Evolutionary conservation across 2,113 vertebrate species (phyloP).

Genomic region (Orthonyx spaldingii): DNA sequence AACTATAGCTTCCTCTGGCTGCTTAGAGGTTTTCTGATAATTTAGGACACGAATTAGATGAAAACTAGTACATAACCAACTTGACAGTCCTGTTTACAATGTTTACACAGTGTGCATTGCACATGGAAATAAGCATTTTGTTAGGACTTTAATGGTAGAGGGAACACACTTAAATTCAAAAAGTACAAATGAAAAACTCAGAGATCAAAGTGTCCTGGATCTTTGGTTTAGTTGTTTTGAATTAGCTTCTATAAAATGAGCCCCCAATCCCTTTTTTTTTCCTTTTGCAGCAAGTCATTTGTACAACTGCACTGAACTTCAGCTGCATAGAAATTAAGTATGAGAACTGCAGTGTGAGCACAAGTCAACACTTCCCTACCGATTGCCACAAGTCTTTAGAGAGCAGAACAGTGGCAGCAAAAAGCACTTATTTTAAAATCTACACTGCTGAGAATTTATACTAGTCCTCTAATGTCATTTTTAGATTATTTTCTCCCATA

Average conservation of each 20-base stretch:
- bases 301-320: background rate
- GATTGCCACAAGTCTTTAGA: background rate
- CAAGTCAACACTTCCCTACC: background rate
- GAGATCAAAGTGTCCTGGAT: background rate
- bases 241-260: background rate
- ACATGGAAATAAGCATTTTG: background rate
- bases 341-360: background rate
- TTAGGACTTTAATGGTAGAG: background rate
- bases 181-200: background rate
- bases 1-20: slow-evolving; percentile 60
- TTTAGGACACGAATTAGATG: slow-evolving; percentile 56
- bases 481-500: background rate
- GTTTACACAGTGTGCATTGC: background rate
- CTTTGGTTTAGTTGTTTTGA: background rate
- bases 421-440: background rate
- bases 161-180: background rate
- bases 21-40: slow-evolving; percentile 58
- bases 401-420: background rate
- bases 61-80: slow-evolving; percentile 22
- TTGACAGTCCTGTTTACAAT: background rate
- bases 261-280: accelerated
- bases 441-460: background rate
- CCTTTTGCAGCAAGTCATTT: background rate
- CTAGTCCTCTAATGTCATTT: background rate
- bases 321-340: background rate